A percentile compares a stretch with the other conserved stretches of the same genome.
These are phyloP conservation scores for Peromyscus melanophrys DNA, from an alignment of 2,797 vertebrate species.

Conservation along the genomic window DNA sequence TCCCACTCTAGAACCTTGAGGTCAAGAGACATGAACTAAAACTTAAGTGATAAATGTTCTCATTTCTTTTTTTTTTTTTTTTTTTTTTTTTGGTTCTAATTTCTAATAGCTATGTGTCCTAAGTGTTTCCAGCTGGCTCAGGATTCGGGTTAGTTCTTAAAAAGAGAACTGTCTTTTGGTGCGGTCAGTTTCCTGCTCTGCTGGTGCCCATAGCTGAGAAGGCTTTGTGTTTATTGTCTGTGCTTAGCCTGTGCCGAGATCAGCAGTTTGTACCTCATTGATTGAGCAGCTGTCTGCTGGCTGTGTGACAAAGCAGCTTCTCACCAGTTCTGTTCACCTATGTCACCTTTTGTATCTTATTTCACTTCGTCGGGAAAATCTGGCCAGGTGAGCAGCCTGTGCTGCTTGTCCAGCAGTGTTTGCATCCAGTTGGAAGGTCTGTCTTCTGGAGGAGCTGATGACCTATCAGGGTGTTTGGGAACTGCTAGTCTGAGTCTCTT, in stretches of 20 bases:
- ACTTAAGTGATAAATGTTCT: slow-evolving; percentile 33
- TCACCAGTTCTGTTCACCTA: not conserved
- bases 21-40: not conserved
- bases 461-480: not conserved
- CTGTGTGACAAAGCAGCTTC: not conserved
- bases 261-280: not conserved
- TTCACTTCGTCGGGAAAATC: slow-evolving; percentile 63
- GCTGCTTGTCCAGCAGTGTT: slow-evolving; percentile 63
- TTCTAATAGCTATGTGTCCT: slow-evolving; percentile 40
- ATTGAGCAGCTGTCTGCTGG: not conserved
- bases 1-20: not conserved
- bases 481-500: slow-evolving; percentile 32
- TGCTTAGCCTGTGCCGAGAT: not conserved
- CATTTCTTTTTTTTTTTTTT: not conserved
- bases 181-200: not conserved
- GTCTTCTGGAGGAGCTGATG: slow-evolving; percentile 53
- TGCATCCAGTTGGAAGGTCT: slow-evolving; percentile 57
- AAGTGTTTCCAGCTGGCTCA: slow-evolving; percentile 24
- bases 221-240: not conserved
- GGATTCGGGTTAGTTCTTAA: slow-evolving; percentile 24
- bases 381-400: slow-evolving; percentile 44
- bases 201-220: not conserved
- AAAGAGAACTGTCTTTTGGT: not conserved
- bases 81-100: not conserved
- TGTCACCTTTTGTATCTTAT: slow-evolving; percentile 64